Base-by-base conservation (phyloP, 2,888 invertebrate genomes). In the Heterodera filipjevi region DNA sequence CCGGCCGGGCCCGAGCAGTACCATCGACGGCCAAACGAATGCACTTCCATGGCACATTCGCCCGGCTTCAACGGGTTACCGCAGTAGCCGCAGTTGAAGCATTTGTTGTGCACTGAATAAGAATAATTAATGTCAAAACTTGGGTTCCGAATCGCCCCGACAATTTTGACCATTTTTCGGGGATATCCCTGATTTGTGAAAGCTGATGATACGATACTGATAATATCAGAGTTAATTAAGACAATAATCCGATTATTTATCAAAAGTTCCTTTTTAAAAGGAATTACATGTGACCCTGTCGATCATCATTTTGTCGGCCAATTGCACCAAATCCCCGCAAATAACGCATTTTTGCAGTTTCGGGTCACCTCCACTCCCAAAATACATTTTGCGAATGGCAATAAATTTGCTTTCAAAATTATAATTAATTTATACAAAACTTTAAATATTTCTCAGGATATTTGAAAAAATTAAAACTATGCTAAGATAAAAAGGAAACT, bases 81-180 rank as follows among this genome's bases (percentile, higher is more conserved):
- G 27, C 77, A 77, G 46, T 72, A 77, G 33, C 77, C 46, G n/a
- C 77, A 77, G 30, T 77, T 77, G n/a, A 77, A 77, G 53, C 77
- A 77, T 12, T 72, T 66, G 64, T 77, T 77, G 72, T 77, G 77
- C 39, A 77, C 77, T 77, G 5, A 72, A n/a, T n/a, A n/a, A n/a
- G n/a, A n/a, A n/a, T n/a, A n/a, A n/a, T n/a, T n/a, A n/a, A n/a
- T n/a, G n/a, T n/a, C n/a, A n/a, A n/a, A n/a, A n/a, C n/a, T n/a
- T n/a, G n/a, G n/a, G n/a, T n/a, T n/a, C n/a, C n/a, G n/a, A n/a
- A n/a, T n/a, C n/a, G n/a, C n/a, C n/a, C n/a, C n/a, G n/a, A n/a
- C n/a, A n/a, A n/a, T n/a, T n/a, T n/a, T n/a, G n/a, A n/a, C n/a
- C n/a, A n/a, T n/a, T n/a, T n/a, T n/a, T n/a, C n/a, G n/a, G n/a